Percentiles rank a stretch among this genome's conserved stretches.
Conservation (phyloP, 2,888 invertebrate species). For the Glyphotaelius pellucidus region DNA sequence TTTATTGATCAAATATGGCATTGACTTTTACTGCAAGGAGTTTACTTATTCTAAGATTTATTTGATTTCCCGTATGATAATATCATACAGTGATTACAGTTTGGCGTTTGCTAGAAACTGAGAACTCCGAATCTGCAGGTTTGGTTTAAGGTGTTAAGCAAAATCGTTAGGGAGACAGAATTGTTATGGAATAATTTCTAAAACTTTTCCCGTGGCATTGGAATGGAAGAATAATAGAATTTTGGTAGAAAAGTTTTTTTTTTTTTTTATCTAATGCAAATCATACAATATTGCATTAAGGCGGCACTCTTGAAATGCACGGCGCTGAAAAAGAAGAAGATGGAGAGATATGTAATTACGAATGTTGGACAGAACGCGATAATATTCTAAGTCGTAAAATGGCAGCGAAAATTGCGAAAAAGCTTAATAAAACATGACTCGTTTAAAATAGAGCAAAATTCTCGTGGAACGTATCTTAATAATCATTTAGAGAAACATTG, state of each 20-base stretch:
- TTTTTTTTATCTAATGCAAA: not conserved
- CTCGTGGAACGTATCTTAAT: no score
- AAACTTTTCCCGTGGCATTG: not conserved
- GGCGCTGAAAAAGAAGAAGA: no score
- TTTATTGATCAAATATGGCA: not conserved
- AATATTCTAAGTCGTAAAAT: no score
- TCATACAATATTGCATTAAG: not conserved
- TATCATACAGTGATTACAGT: not conserved
- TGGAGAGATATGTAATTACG: no score
- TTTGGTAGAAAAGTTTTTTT: not conserved
- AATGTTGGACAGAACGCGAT: no score
- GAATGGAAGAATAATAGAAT: not conserved
- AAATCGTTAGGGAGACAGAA: not conserved
- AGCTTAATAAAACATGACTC: no score
- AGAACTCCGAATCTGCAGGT: not conserved
- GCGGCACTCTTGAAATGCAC: no score
- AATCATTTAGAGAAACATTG: no score
- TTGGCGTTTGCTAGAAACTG: not conserved
- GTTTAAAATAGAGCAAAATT: no score
- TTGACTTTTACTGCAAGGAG: not conserved
- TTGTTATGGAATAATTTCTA: not conserved
- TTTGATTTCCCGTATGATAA: not conserved
- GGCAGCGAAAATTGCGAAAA: no score
- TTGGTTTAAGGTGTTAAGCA: not conserved
- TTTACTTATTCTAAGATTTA: not conserved